Evolutionary conservation across 2,888 invertebrate species (phyloP).

Genomic region (Andrena fulva): DNA sequence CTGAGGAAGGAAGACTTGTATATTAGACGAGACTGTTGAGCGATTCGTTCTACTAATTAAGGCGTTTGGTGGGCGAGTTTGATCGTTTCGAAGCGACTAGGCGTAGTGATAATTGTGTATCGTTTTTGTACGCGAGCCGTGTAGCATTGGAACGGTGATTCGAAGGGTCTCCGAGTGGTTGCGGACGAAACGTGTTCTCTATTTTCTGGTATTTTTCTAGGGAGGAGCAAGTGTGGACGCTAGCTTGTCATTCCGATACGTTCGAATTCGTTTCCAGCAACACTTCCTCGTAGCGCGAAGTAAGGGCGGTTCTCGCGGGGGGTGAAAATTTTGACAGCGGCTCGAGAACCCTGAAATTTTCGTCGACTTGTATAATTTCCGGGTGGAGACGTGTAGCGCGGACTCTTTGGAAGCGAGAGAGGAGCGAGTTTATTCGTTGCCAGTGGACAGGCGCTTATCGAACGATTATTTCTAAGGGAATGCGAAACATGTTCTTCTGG

Average conservation of each 20-base stretch:
- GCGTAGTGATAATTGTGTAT: constrained; percentile 13
- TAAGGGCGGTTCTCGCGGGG: neutral
- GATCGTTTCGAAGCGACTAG: constrained; percentile 9
- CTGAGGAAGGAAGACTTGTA: constrained; percentile 10
- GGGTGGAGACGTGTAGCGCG: neutral
- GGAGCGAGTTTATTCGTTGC: neutral
- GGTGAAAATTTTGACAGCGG: neutral
- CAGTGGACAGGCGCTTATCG: neutral
- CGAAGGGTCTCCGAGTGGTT: constrained; percentile 11
- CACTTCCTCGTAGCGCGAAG: neutral
- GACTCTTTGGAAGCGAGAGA: neutral
- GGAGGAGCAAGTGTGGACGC: constrained; percentile 3
- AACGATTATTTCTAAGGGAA: neutral
- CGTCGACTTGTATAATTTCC: neutral
- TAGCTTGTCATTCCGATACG: constrained; percentile 9
- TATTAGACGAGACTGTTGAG: constrained; percentile 24
- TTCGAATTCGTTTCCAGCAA: constrained; percentile 10
- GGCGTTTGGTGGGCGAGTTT: constrained; percentile 16
- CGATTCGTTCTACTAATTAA: constrained; percentile 36
- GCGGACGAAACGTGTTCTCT: constrained; percentile 17
- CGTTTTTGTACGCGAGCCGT: neutral
- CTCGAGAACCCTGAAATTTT: neutral
- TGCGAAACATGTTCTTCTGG: neutral
- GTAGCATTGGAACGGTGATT: neutral
- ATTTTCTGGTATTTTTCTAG: constrained; percentile 30